These are phyloP conservation scores for Criorhina ranunculi DNA, from an alignment of 2,888 invertebrate genomes.

Conservation along the genomic window DNA sequence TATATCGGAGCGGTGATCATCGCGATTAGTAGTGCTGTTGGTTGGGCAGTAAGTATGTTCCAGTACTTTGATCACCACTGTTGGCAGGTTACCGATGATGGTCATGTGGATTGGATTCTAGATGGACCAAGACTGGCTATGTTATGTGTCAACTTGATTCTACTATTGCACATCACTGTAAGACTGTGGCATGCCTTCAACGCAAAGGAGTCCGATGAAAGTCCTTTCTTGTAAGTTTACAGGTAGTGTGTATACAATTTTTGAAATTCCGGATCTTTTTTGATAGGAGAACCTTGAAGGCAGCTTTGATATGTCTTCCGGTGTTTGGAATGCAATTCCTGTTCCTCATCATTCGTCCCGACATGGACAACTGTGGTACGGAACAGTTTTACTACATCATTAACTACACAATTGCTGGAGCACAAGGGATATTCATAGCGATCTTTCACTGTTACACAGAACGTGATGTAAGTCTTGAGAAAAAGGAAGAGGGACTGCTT, in stretches of 20 bases:
- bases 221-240: conserved; percentile 68
- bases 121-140: conserved; percentile 87
- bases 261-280: conserved; percentile 64
- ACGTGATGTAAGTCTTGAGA: conserved; percentile 85
- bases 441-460: conserved; percentile 88
- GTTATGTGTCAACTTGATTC: conserved; percentile 86
- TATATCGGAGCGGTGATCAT: conserved; percentile 85
- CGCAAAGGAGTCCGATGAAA: conserved; percentile 61
- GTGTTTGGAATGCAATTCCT: conserved; percentile 89
- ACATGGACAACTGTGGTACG: conserved; percentile 85
- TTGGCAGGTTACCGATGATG: conserved; percentile 87
- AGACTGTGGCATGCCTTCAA: conserved; percentile 88
- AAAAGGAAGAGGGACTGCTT: too few species aligned
- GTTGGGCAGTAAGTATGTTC: conserved; percentile 86
- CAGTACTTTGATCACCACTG: conserved; percentile 86
- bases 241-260: not conserved
- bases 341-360: conserved; percentile 86
- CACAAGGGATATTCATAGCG: conserved; percentile 88
- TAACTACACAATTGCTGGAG: conserved; percentile 87
- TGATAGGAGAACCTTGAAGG: conserved; percentile 87
- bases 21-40: conserved; percentile 85
- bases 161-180: conserved; percentile 88
- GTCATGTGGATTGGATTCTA: conserved; percentile 87
- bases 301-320: conserved; percentile 89
- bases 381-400: conserved; percentile 87